Conservation (phyloP, 2,888 invertebrate genomes). For the Rotaria sp. region DNA sequence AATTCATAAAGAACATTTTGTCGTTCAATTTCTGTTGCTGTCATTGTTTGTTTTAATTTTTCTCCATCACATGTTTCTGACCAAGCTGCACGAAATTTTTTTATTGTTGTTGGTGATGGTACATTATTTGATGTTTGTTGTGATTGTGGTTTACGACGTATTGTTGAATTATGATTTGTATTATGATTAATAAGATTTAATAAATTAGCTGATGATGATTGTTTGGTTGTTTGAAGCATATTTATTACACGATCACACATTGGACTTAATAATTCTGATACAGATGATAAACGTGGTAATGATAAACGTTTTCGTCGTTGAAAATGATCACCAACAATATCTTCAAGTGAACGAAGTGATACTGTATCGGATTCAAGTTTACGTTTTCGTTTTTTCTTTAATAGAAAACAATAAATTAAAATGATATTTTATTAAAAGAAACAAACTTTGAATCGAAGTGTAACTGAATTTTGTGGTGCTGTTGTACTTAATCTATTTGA, state of each 20-base stretch:
- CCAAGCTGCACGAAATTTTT: slow-evolving; percentile 18
- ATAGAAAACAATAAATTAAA: neutral
- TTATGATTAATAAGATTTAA: neutral
- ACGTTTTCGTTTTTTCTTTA: slow-evolving; percentile 22
- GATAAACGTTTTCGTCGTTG: neutral
- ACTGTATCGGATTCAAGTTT: slow-evolving; percentile 19
- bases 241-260: slow-evolving; percentile 21
- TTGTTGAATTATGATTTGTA: neutral
- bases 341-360: slow-evolving; percentile 12
- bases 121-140: neutral
- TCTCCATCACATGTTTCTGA: slow-evolving; percentile 26
- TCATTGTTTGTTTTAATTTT: slow-evolving; percentile 25
- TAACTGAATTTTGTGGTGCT: neutral
- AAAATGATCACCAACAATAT: neutral
- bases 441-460: neutral
- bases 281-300: slow-evolving; percentile 17
- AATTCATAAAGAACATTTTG: slow-evolving; percentile 58
- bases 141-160: neutral
- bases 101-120: neutral
- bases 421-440: no score
- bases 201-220: neutral
- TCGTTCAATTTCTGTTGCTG: slow-evolving; percentile 42
- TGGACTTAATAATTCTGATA: slow-evolving; percentile 16
- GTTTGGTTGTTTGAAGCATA: neutral
- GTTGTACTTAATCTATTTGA: neutral